Percentiles rank a stretch among this genome's conserved stretches.
phyloP scores from a whole-genome alignment of 2,888 invertebrate species.

The Leptarthrus brevirostris region DNA sequence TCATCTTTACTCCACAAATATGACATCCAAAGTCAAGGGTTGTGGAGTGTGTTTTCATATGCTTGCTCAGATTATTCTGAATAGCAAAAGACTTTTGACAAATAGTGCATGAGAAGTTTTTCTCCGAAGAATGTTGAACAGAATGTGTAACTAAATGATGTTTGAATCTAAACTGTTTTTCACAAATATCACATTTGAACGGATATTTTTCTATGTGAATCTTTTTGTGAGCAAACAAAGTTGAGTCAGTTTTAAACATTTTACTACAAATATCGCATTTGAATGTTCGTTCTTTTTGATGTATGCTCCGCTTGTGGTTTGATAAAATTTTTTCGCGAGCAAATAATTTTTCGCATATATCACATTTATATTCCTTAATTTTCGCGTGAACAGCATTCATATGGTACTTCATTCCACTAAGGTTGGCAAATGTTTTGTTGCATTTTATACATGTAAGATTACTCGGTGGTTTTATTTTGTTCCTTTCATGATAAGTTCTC shows the following conservation, averaged over 20 bases:
- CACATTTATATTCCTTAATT: constrained; percentile 68
- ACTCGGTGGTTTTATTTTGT: constrained; percentile 29
- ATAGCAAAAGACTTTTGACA: constrained; percentile 68
- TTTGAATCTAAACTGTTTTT: constrained; percentile 68
- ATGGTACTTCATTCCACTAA: constrained; percentile 70
- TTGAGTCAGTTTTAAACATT: constrained; percentile 68
- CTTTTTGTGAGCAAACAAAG: constrained; percentile 69
- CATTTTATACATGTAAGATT: constrained; percentile 68
- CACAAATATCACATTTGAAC: constrained; percentile 67
- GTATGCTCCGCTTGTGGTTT: constrained; percentile 67
- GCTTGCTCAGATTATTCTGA: constrained; percentile 67
- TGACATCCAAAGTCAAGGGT: constrained; percentile 66
- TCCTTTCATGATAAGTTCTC: constrained; percentile 25
- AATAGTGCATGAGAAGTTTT: constrained; percentile 64
- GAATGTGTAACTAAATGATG: constrained; percentile 68
- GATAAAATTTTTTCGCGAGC: constrained; percentile 67
- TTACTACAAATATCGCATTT: constrained; percentile 69
- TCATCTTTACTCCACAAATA: constrained; percentile 67
- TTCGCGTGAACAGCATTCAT: constrained; percentile 68
- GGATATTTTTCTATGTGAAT: constrained; percentile 68
- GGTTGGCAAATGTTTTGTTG: constrained; percentile 67
- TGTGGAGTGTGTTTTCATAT: constrained; percentile 67
- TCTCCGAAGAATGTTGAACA: constrained; percentile 66
- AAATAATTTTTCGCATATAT: constrained; percentile 68
- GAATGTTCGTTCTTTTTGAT: constrained; percentile 66